Evolutionary conservation across 2,113 vertebrate species (phyloP), one percentile per base, ranked within the genome.

Genomic region (Cepphus grylle): DNA sequence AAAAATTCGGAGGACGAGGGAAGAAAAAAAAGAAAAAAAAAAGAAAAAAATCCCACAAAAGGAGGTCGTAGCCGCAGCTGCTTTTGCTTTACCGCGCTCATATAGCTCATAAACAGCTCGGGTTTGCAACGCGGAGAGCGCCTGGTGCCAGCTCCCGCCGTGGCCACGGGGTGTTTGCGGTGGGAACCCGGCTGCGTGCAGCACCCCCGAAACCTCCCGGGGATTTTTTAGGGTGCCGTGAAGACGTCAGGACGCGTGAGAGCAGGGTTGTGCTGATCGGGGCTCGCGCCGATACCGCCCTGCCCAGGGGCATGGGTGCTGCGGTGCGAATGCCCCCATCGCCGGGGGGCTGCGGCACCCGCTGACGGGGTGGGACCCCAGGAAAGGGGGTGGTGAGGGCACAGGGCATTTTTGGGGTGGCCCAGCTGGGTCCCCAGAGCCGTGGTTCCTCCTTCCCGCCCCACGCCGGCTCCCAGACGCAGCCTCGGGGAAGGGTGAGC

Each of bases 401-500:
- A n/a, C 55, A 47, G 9, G 30, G 5, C 5, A 6, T 38, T 89
- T 78, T 43, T 52, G 58, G 30, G 36, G 42, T 76, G 77, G 16
- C 29, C 12, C 72, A 52, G n/a, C 21, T 50, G 45, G 1, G 0
- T 66, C 40, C 36, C 38, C 61, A 86, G n/a, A 88, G 50, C 45
- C 0, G 2, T 20, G 43, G 16, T 65, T 86, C 25, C 29, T 93
- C 50, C 55, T 22, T 65, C 55, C 11, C 12, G 15, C 62, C 32
- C 29, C 4, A 0, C 4, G 1, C 20, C 0, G 0, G 4, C 49
- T 86, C 66, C 30, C 59, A 58, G 30, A n/a, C 0, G 0, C 32
- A 29, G 40, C 66, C 62, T 12, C 7, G 7, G 30, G 56, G 62
- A 66, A 90, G 67, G 62, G 5, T 7, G 67, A 67, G 69, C 36